Evolutionary conservation across 2,888 invertebrate genomes (phyloP).

Genomic region (Heliconius erato): DNA sequence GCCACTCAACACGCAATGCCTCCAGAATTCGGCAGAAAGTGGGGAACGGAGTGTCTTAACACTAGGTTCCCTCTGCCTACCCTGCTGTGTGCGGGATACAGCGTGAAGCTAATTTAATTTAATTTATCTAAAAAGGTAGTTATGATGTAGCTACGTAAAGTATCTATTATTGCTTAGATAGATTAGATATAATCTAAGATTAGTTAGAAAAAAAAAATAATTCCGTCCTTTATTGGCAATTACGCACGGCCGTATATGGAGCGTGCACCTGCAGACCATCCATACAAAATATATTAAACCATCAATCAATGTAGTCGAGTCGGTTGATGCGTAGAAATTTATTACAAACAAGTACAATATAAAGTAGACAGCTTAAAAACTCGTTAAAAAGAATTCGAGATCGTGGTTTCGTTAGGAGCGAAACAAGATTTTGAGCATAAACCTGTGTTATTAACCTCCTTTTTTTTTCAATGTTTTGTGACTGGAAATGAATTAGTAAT

Average conservation of each 20-base stretch:
- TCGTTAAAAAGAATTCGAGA: neutral
- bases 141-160: no score
- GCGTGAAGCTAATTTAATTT: no score
- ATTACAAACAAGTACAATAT: constrained; percentile 1
- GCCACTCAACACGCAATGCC: no score
- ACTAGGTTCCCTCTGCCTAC: no score
- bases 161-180: no score
- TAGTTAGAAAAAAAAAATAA: neutral
- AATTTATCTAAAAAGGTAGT: no score
- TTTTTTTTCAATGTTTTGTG: neutral
- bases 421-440: neutral
- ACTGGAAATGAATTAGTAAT: no score
- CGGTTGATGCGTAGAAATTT: constrained; percentile 6
- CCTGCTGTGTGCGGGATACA: no score
- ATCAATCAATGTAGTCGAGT: constrained; percentile 19
- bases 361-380: neutral
- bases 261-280: constrained; percentile 29
- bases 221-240: constrained; percentile 19
- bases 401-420: neutral
- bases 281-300: constrained; percentile 15
- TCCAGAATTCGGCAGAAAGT: no score
- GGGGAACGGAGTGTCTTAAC: no score
- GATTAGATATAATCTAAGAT: neutral
- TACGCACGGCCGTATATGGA: constrained; percentile 31
- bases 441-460: neutral